These are phyloP conservation scores for Benthosema pterotum DNA, from an alignment of 2,797 vertebrate species.

Conservation along the genomic window DNA sequence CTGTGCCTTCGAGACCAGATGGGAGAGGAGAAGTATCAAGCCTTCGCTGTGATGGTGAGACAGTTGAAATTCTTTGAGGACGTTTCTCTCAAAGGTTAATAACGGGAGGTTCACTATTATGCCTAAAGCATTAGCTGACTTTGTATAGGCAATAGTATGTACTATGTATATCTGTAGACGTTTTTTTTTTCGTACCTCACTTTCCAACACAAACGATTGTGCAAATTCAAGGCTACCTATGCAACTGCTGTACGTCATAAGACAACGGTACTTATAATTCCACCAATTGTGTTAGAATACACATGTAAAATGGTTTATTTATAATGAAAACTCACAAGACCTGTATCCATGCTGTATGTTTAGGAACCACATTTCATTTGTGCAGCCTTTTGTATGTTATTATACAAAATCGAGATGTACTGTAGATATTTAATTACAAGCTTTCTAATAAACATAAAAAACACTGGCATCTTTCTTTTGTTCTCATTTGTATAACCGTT, in stretches of 20 bases:
- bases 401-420: conserved; percentile 41
- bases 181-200: conserved; percentile 9
- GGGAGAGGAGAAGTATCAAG: conserved; percentile 87
- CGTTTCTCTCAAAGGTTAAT: conserved; percentile 58
- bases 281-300: conserved; percentile 17
- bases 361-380: conserved; percentile 21
- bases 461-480: not conserved
- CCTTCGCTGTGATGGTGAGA: conserved; percentile 89
- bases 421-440: conserved; percentile 53
- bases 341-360: conserved; percentile 22
- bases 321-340: conserved; percentile 21
- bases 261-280: not conserved
- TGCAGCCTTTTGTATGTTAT: conserved; percentile 38
- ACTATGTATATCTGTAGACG: conserved; percentile 23
- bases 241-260: conserved; percentile 40
- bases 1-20: conserved; percentile 84
- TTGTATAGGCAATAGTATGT: conserved; percentile 23
- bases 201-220: conserved; percentile 18
- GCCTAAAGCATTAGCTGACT: conserved; percentile 6
- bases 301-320: conserved; percentile 20
- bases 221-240: conserved; percentile 47
- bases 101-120: not conserved
- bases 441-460: conserved; percentile 48
- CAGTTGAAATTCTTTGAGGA: conserved; percentile 98
- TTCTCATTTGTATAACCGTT: not conserved